Evolutionary conservation across 2,888 invertebrate genomes (phyloP), one percentile per base, ranked within the genome.

Genomic region (Diachrysia chrysitis): DNA sequence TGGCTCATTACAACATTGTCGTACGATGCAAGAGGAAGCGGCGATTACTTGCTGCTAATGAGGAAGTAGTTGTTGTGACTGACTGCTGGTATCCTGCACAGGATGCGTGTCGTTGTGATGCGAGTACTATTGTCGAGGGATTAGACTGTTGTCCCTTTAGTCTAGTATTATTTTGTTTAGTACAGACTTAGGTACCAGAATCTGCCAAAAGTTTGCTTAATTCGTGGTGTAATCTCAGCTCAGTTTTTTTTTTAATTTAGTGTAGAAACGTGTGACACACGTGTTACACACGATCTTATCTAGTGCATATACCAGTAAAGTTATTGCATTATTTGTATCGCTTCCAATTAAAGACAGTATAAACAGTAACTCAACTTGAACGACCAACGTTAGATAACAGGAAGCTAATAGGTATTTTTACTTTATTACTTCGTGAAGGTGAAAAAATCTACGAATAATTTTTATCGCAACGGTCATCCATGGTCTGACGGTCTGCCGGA

Each of bases 41-140:
- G 63, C 90, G 89, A 93, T 92, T 93, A 92, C 87, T 76, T 76
- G 83, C 72, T 78, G 81, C 88, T 95, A 95, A 95, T 94, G 92
- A 95, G 94, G 94, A 94, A 94, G 85, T 89, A 87, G 88, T 91
- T 87, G 88, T 87, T 84, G 85, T 81, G 81, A 81, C 81, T 84
- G 77, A 78, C 82, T 66, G 59, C 59, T 69, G 32, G 57, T 58
- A 87, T 87, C 87, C 85, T 82, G 83, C 74, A 83, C 74, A 70
- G 77, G 75, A 83, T 77, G 69, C 73, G 59, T 66, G 58, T 69
- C 61, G 70, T 73, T 76, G 62, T 60, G 48, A 59, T 75, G 66
- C 63, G 74, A 37, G 58, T 25, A 16, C 65, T 55, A 54, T 61
- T 57, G 64, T 60, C 23, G 48, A 19, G 25, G 3, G 14, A 17